Conservation (phyloP, 2,888 invertebrate species). For the Trichogramma dendrolimi region DNA sequence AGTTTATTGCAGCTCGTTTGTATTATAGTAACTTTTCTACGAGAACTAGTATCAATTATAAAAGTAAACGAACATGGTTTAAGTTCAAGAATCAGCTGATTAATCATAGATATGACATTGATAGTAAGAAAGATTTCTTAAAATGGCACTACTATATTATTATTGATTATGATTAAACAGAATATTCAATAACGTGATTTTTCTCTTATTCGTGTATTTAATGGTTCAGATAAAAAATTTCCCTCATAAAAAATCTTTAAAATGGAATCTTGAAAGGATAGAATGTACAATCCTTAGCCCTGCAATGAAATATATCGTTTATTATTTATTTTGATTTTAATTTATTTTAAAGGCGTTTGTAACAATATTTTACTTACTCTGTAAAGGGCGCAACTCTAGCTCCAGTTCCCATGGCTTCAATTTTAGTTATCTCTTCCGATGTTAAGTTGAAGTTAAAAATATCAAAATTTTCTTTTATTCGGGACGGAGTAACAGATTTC, state of each 20-base stretch:
- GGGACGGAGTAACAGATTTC: conserved; percentile 60
- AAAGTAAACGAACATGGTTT: too few relatives aligned
- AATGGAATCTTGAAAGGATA: conserved; percentile 37
- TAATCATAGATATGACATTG: too few relatives aligned
- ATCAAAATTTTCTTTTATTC: conserved; percentile 62
- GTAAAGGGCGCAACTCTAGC: conserved; percentile 62
- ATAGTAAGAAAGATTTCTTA: too few relatives aligned
- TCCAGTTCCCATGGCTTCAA: conserved; percentile 58
- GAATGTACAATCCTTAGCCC: conserved; percentile 36
- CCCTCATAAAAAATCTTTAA: conserved; percentile 3
- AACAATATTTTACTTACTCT: conserved; percentile 54
- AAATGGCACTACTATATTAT: too few relatives aligned
- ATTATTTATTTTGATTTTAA: not conserved
- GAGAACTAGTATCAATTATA: too few relatives aligned
- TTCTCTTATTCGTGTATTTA: not conserved
- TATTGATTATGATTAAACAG: not conserved
- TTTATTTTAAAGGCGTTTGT: not conserved
- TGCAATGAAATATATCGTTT: conserved; percentile 31
- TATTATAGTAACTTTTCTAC: too few relatives aligned
- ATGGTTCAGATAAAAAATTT: not conserved
- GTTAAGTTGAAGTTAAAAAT: conserved; percentile 62
- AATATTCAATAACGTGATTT: not conserved
- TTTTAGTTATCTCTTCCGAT: conserved; percentile 53
- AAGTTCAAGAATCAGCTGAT: too few relatives aligned
- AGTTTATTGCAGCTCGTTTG: too few relatives aligned